Conservation (phyloP, 2,797 vertebrate genomes). For the Coendou prehensilis region DNA sequence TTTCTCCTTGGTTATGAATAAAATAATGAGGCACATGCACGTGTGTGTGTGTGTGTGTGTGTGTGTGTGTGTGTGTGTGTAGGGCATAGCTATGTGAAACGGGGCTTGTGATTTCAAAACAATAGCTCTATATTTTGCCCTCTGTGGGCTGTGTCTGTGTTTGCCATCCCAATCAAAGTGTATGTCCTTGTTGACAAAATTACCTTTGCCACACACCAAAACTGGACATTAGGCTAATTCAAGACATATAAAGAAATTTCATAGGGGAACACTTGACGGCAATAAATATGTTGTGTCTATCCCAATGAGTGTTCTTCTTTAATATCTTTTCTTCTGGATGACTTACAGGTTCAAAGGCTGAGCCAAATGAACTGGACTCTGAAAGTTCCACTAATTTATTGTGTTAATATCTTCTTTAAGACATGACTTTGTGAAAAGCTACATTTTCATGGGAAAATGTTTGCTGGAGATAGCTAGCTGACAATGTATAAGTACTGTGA, state of each 20-base stretch:
- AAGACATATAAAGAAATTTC: background rate
- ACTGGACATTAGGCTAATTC: background rate
- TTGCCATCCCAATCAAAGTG: background rate
- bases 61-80: background rate
- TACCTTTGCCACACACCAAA: background rate
- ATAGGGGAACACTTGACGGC: background rate
- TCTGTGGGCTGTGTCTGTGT: background rate
- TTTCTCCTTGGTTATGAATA: slow-evolving; percentile 31
- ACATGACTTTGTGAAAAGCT: slow-evolving; percentile 4
- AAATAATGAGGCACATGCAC: background rate
- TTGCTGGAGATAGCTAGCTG: background rate
- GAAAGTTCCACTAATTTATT: slow-evolving; percentile 23
- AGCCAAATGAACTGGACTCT: background rate
- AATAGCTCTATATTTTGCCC: background rate
- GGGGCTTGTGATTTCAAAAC: background rate
- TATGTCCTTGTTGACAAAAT: background rate
- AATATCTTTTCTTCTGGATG: background rate
- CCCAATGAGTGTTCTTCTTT: background rate
- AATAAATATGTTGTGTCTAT: background rate
- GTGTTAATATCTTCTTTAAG: slow-evolving; percentile 6
- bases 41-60: background rate
- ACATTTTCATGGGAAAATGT: background rate
- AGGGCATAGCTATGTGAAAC: background rate
- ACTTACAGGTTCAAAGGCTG: background rate
- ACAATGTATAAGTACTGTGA: background rate